Evolutionary conservation across 1,140 invertebrate genomes (phyloP), one percentile per base, ranked within the genome.

Genomic region (Gonatopus flavifemur): DNA sequence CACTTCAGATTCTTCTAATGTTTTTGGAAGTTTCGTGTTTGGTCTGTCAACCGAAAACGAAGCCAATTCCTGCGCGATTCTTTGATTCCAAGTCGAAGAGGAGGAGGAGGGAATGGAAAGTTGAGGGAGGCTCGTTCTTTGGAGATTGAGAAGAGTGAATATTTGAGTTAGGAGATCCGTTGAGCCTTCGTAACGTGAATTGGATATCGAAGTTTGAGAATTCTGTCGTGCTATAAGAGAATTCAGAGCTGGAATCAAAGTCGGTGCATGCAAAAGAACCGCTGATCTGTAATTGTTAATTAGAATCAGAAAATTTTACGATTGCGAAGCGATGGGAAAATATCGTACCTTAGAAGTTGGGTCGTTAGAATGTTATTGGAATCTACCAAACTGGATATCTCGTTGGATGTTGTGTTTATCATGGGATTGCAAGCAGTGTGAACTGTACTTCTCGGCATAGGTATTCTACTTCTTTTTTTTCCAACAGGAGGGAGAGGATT

Each of bases 231-330:
- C 55, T 16, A 57, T 57, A n/a, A 57, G 33, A 1, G 32, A 46
- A 37, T 57, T 57, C n/a, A 57, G 15, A 7, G 48, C 53, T 3
- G 55, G 48, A 47, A 56, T 51, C 28, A 57, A 46, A 2, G 38
- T 22, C 6, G 55, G 55, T 6, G 53, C 35, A 13, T 58, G 47
- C 25, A 57, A 49, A 16, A 58, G 20, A 10, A 58, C 43, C 0
- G 56, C 54, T 2, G 57, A 16, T n/a, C 56, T 58, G 3, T 15
- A 2, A 28, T 28, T 28, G 12, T 28, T 28, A 28, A n/a, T 12
- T 7, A 28, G 25, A 28, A 12, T 7, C 12, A 7, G 25, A 28
- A 28, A 28, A 7, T 28, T 28, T 28, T 28, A 28, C 12, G 6
- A 28, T 12, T 28, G 25, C 25, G 25, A 28, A 28, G 12, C 6